A percentile compares a stretch with the other conserved stretches of the same genome.
Conservation (phyloP, 2,113 vertebrate species). For the Siniperca knerii region DNA sequence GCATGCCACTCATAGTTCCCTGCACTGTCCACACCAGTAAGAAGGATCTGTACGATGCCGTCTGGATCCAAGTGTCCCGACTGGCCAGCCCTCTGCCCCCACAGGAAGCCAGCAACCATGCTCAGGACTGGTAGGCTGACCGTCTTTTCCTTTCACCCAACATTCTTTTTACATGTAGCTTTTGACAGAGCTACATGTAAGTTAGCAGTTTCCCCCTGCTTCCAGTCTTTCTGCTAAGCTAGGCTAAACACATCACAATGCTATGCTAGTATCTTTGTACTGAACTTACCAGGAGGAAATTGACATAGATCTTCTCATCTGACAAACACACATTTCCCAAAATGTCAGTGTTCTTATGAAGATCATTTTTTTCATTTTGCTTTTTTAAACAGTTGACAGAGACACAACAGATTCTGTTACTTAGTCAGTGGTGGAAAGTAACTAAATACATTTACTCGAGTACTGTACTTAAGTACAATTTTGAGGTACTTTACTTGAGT, state of each 20-base stretch:
- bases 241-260: not conserved
- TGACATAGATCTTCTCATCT: not conserved
- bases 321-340: no score
- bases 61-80: conserved; percentile 98
- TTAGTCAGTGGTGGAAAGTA: no score
- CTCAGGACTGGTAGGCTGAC: conserved; percentile 91
- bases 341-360: no score
- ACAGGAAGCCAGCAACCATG: conserved; percentile 98
- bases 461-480: no score
- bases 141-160: not conserved
- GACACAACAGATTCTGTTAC: not conserved
- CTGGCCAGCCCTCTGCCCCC: conserved; percentile 98
- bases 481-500: no score
- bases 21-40: conserved; percentile 95
- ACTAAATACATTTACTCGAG: no score
- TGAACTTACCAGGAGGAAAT: not conserved
- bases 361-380: not conserved
- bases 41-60: conserved; percentile 94
- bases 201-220: not conserved
- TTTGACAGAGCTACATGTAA: not conserved
- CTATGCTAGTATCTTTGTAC: not conserved
- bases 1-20: conserved; percentile 97
- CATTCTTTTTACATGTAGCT: no score
- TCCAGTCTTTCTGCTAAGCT: not conserved
- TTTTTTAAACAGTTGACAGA: not conserved